Base-by-base conservation (phyloP, 53 echinoderm and acorn worm species). In the Crossaster papposus region DNA sequence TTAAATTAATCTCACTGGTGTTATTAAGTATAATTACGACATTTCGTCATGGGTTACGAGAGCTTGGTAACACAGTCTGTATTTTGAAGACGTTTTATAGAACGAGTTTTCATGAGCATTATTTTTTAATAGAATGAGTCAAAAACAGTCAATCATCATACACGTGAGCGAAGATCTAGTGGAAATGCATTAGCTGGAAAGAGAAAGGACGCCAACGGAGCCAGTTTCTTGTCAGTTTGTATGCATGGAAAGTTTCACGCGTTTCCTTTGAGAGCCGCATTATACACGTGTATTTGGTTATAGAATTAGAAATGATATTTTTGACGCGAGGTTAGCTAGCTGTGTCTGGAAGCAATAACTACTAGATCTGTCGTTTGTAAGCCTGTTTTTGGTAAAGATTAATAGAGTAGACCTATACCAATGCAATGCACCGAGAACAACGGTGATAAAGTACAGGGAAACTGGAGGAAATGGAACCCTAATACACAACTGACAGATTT, bases 231-330 rank as follows among this genome's bases (percentile, higher is more conserved):
- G 58, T 58, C 58, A 58, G 58, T 58, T 58, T 58, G 2, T 4
- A 68, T 20, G 68, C 17, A 68, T 20, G 22, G 22, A 68, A 68
- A 68, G 24, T 68, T 68, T 23, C n/a, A 68, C 10, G 28, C 68
- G 4, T 68, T 28, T 10, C 68, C 28, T n/a, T n/a, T 68, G 28
- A 68, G 24, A 68, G 68, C 68, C 68, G 62, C 44, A 9, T n/a
- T 44, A 58, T 58, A 58, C 68, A 68, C 11, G n/a, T 68, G 68
- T 68, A n/a, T 68, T 68, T 68, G 68, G 68, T 68, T 26, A 68
- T 23, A 26, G 68, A 68, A n/a, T 26, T 11, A 28, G 24, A 11
- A 28, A 68, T 68, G 68, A 68, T 0, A 68, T 24, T 68, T 64
- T n/a, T 23, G 24, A 68, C 58, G 58, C 17, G 58, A 9, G 44